phyloP scores from a whole-genome alignment of 2,888 invertebrate genomes.

The Sclerodermus sp. region DNA sequence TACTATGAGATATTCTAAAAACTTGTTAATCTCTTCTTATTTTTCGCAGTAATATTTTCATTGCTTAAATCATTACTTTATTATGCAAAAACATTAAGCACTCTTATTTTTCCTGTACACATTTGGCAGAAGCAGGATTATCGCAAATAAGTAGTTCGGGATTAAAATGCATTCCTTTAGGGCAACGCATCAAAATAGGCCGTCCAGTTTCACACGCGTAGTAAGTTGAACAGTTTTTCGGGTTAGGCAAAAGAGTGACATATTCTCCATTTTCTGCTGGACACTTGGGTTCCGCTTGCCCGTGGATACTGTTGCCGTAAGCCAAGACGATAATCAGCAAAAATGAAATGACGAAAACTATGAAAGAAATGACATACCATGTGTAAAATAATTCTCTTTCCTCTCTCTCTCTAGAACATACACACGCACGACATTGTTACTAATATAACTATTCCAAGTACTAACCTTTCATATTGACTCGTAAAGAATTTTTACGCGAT shows the following conservation, averaged over 20 bases:
- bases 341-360: too few species aligned
- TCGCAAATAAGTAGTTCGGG: constrained; percentile 35
- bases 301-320: background rate
- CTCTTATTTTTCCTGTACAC: constrained; percentile 9
- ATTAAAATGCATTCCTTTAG: constrained; percentile 39
- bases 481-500: too few species aligned
- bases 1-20: too few species aligned
- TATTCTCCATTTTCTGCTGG: constrained; percentile 21
- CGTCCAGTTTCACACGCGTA: constrained; percentile 33
- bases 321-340: background rate
- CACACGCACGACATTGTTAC: too few species aligned
- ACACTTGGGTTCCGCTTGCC: constrained; percentile 11
- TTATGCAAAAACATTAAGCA: background rate
- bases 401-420: too few species aligned
- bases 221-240: constrained; percentile 32
- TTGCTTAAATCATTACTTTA: too few species aligned
- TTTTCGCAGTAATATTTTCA: too few species aligned
- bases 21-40: too few species aligned
- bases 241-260: constrained; percentile 32
- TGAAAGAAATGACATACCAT: too few species aligned
- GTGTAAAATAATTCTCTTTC: too few species aligned
- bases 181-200: constrained; percentile 33
- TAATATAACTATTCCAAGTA: too few species aligned
- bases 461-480: too few species aligned
- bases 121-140: constrained; percentile 32